phyloP scores from a whole-genome alignment of 1,140 invertebrate species.

The Acyrthosiphon pisum region DNA sequence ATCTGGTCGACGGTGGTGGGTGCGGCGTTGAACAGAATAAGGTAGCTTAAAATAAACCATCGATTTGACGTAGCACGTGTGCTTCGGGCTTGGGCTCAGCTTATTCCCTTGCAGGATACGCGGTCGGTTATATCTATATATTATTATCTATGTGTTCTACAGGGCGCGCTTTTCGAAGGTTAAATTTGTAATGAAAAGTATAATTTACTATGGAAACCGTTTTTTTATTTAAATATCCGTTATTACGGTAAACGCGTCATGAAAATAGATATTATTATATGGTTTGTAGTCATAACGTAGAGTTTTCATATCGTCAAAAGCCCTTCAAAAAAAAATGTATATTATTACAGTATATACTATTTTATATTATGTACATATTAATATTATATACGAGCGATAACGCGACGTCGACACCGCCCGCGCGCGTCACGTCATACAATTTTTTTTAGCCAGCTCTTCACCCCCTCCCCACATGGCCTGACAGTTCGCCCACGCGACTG shows the following conservation, averaged over 20 bases:
- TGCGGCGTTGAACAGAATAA: background rate
- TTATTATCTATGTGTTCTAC: background rate
- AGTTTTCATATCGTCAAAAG: background rate
- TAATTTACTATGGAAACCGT: background rate
- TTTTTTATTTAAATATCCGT: background rate
- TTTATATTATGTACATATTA: background rate
- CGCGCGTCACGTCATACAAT: background rate
- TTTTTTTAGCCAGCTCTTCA: background rate
- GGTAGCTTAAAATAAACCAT: slow-evolving; percentile 51
- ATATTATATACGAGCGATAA: background rate
- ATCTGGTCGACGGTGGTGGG: slow-evolving; percentile 36
- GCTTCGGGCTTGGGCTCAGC: background rate
- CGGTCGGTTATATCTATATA: background rate
- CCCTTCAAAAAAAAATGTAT: background rate
- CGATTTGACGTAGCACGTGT: slow-evolving; percentile 26
- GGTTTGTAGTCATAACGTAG: too few relatives aligned
- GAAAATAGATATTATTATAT: background rate
- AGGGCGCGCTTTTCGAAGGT: background rate
- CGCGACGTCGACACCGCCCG: background rate
- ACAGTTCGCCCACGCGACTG: background rate
- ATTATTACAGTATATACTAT: background rate
- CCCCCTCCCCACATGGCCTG: background rate
- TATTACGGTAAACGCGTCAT: background rate
- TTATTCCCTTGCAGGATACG: background rate
- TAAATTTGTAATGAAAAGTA: background rate